phyloP scores from a whole-genome alignment of 2,888 invertebrate genomes.

The Caenorhabditis sp. region DNA sequence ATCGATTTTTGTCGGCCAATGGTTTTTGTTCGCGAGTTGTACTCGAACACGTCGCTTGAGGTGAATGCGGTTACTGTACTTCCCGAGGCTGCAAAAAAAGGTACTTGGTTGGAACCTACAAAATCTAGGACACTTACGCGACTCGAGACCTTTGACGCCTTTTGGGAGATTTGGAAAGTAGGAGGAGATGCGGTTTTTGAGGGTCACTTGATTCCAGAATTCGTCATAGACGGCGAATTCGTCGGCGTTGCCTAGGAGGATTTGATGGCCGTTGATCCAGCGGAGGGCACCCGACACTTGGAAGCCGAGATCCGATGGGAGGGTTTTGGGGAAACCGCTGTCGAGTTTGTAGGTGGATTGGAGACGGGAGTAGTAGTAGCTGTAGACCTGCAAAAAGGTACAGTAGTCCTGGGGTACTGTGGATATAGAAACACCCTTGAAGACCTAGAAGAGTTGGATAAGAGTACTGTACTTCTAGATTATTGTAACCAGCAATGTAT shows the following conservation, averaged over 20 bases:
- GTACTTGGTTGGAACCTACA: background rate
- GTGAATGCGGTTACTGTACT: slow-evolving; percentile 41
- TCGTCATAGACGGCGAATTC: slow-evolving; percentile 68
- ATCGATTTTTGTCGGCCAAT: slow-evolving; percentile 29
- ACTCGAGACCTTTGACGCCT: slow-evolving; percentile 56
- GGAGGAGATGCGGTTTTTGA: slow-evolving; percentile 53
- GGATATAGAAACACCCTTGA: too few relatives aligned
- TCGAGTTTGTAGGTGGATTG: slow-evolving; percentile 56
- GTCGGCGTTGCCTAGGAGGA: slow-evolving; percentile 55
- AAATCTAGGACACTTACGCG: slow-evolving; percentile 42
- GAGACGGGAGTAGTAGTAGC: slow-evolving; percentile 56
- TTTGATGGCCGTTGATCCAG: slow-evolving; percentile 67
- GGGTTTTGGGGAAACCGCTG: slow-evolving; percentile 60
- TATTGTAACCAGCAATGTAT: too few relatives aligned
- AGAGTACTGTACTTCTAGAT: background rate
- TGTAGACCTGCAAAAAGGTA: slow-evolving; percentile 51
- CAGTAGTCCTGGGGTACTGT: too few relatives aligned
- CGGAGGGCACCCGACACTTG: slow-evolving; percentile 60
- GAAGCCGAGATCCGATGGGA: slow-evolving; percentile 58
- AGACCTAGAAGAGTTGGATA: too few relatives aligned
- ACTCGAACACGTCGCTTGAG: slow-evolving; percentile 42
- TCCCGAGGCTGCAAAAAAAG: slow-evolving; percentile 27
- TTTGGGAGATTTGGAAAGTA: slow-evolving; percentile 65
- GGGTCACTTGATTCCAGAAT: slow-evolving; percentile 67
- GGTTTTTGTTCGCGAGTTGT: slow-evolving; percentile 40